A percentile compares a stretch with the other conserved stretches of the same genome.
Evolutionary conservation across 2,888 invertebrate species (phyloP).

Genomic region (Ferrisia virgata): DNA sequence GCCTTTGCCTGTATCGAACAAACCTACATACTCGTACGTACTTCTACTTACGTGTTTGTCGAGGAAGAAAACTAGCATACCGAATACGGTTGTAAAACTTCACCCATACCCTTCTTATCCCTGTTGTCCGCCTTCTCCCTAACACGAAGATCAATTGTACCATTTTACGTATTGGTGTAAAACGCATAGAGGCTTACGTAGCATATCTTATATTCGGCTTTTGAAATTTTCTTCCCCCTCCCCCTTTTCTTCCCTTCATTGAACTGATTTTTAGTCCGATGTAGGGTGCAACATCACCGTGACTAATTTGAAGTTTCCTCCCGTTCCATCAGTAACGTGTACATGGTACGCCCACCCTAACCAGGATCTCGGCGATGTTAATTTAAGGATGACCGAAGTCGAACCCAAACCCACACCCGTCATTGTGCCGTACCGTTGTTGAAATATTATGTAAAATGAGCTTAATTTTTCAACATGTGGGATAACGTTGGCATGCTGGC

Average conservation of each 20-base stretch:
- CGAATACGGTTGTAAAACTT: not conserved
- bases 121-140: too few species aligned
- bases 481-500: too few species aligned
- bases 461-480: slow-evolving; percentile 17
- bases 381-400: not conserved
- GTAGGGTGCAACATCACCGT: slow-evolving; percentile 40
- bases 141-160: too few species aligned
- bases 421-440: too few species aligned
- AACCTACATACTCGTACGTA: not conserved
- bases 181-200: too few species aligned
- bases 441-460: not conserved
- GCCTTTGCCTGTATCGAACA: too few species aligned
- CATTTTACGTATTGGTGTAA: too few species aligned
- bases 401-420: not conserved
- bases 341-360: not conserved
- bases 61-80: not conserved
- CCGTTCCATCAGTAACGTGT: not conserved
- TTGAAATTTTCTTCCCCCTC: too few species aligned
- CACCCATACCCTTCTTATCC: not conserved
- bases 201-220: too few species aligned
- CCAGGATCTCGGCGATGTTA: not conserved
- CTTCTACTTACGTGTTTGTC: not conserved
- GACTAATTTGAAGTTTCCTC: slow-evolving; percentile 44
- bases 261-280: too few species aligned
- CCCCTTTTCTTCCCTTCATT: too few species aligned